Base-by-base conservation (phyloP, 2,113 vertebrate species). In the Corvus hawaiiensis region DNA sequence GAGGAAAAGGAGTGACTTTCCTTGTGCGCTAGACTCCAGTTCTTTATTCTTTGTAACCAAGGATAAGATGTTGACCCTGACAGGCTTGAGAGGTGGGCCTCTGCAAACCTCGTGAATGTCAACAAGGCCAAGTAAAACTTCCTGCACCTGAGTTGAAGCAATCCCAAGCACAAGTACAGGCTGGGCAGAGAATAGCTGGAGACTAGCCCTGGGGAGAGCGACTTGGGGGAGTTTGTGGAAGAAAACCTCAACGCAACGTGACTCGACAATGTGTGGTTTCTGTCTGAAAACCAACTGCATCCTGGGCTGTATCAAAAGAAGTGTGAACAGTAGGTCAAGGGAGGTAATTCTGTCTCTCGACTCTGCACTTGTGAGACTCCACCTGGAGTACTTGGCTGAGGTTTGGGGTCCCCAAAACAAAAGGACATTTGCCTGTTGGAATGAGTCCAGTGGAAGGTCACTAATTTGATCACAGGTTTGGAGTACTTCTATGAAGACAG, bases 191-290 rank as follows among this genome's bases (percentile, higher is more conserved):
- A 54, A 54, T 54, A 54, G 16, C 35, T 54, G 4, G 4, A 75
- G 28, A 46, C 16, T n/a, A 39, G 11, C 1, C 24, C 39, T 48
- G 16, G 18, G 30, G 14, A 54, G 69, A 66, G 59, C 18, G 23
- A 7, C 23, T 39, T 33, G 15, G 12, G n/a, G 24, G 16, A 43
- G 43, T 43, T 59, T 59, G 15, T 28, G 19, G 23, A 33, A 52
- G 8, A 74, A 59, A 37, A 67, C 16, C 26, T 33, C 15, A 28
- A 20, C 0, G 0, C 13, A 33, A 20, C 0, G 0, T 7, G 35
- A 66, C 32, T 33, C 6, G 3, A 5, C 3, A 17, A 6, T 18
- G 20, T 7, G 5, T 26, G 46, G 61, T 13, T 75, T 17, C 9
- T 61, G 11, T 46, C 20, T 52, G 26, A 46, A 89, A 75, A 68